Evolutionary conservation across 2,888 invertebrate species (phyloP).

Genomic region (Eulithis prunata): DNA sequence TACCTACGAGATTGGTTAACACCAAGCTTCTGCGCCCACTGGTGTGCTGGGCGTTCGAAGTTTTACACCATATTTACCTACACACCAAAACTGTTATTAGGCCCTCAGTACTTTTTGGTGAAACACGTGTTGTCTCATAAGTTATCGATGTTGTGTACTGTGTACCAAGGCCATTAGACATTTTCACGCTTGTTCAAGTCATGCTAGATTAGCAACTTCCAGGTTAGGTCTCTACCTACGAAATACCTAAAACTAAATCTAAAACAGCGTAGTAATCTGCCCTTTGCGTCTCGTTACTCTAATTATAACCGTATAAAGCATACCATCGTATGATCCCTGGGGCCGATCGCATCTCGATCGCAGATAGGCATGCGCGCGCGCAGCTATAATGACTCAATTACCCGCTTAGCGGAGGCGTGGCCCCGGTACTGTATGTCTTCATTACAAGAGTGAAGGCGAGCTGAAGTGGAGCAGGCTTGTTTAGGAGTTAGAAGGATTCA

Average conservation of each 20-base stretch:
- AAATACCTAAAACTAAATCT: conserved; percentile 4
- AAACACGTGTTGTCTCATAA: too few relatives aligned
- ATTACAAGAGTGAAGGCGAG: conserved; percentile 60
- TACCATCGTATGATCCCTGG: conserved; percentile 45
- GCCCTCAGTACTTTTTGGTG: too few relatives aligned
- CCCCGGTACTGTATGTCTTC: conserved; percentile 75
- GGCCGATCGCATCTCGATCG: conserved; percentile 69
- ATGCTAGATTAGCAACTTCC: not conserved
- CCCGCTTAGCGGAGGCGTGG: conserved; percentile 81
- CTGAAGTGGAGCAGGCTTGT: conserved; percentile 49
- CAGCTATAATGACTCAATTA: conserved; percentile 84
- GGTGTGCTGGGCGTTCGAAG: too few relatives aligned
- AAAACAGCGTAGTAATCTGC: conserved; percentile 12
- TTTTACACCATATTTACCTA: too few relatives aligned
- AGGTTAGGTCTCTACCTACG: not conserved
- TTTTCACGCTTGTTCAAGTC: not conserved
- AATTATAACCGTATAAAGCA: conserved; percentile 41
- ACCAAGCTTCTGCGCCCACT: too few relatives aligned
- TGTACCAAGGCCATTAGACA: too few relatives aligned
- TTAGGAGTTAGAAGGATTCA: conserved; percentile 6
- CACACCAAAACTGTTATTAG: too few relatives aligned
- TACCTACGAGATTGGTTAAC: too few relatives aligned
- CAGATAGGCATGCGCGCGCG: conserved; percentile 73
- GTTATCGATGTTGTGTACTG: too few relatives aligned
- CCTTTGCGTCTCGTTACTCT: conserved; percentile 40